Base-by-base conservation (phyloP, 2,888 invertebrate genomes). In the Thereva nobilitata region DNA sequence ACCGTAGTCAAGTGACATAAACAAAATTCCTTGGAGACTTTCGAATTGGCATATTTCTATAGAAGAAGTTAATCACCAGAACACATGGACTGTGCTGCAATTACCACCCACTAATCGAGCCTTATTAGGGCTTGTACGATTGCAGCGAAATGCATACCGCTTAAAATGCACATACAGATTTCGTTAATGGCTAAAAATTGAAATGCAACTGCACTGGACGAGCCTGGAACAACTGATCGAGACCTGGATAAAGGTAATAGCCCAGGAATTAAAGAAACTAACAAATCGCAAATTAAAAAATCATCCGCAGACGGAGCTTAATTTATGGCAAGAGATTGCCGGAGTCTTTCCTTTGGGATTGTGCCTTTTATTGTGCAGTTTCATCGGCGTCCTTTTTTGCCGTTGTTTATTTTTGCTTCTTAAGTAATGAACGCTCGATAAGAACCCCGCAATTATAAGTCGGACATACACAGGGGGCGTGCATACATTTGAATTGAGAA, bases 211-310 rank as follows among this genome's bases (percentile, higher is more conserved):
- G 61, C 61, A 61, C 41, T 61, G 50, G 50, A 50, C 61, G 45
- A 61, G 49, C 50, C 61, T 23, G 49, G 49, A 59, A 50, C 7
- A 50, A 49, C 50, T 61, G 61, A 61, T 61, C 61, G 47, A 50
- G 61, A 50, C 50, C 50, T 41, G 61, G 61, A 50, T 61, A 50
- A 49, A 50, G 50, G 38, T 61, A 61, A 61, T 61, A 61, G 50
- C 61, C 23, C 50, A 61, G 61, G 61, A 61, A 61, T 61, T 61
- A 61, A 61, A 61, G 61, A 61, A 61, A 61, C 61, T 61, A 61
- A 61, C 61, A 61, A 61, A 61, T 61, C 61, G 50, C 61, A 61
- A 61, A 61, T 61, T 61, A 61, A 61, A 50, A 61, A 59, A 34
- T 41, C 50, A 50, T 61, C 61, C 23, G 38, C 61, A 49, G 50